Conservation (phyloP, 2,797 vertebrate species). For the Smutsia temminckii region DNA sequence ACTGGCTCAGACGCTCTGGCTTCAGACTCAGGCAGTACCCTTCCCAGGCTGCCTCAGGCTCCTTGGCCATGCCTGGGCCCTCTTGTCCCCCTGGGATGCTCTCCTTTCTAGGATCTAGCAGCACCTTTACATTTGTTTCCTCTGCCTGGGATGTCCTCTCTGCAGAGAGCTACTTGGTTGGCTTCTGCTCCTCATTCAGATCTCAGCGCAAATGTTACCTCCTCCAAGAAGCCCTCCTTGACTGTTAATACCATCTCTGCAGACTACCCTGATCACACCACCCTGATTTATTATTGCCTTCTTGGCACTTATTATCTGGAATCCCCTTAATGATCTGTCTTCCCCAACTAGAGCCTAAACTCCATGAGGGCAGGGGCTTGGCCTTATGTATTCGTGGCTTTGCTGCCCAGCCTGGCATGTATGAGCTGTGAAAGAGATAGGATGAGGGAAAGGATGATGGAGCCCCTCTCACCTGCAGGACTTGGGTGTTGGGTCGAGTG, state of each 20-base stretch:
- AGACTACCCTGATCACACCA: not conserved
- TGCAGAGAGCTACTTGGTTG: not conserved
- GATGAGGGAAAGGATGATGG: fast-evolving
- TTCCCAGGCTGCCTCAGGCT: fast-evolving
- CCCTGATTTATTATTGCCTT: not conserved
- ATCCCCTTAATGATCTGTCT: not conserved
- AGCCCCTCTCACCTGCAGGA: constrained; percentile 90
- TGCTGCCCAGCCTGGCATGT: not conserved
- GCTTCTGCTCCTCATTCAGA: not conserved
- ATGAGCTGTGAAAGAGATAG: fast-evolving
- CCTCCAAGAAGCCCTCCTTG: not conserved
- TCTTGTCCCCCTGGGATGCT: not conserved
- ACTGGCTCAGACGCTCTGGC: not conserved
- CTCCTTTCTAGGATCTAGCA: not conserved
- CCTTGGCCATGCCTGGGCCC: not conserved
- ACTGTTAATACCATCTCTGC: not conserved
- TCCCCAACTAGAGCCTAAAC: not conserved
- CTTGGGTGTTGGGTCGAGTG: constrained; percentile 89
- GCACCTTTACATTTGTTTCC: not conserved
- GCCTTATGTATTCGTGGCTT: fast-evolving
- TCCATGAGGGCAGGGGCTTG: not conserved
- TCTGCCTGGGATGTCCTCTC: not conserved
- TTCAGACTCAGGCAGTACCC: fast-evolving
- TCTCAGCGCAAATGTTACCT: not conserved
- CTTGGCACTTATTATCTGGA: not conserved